Evolutionary conservation across 1,140 invertebrate species (phyloP), one percentile per base, ranked within the genome.

Genomic region (Centruroides vittatus): DNA sequence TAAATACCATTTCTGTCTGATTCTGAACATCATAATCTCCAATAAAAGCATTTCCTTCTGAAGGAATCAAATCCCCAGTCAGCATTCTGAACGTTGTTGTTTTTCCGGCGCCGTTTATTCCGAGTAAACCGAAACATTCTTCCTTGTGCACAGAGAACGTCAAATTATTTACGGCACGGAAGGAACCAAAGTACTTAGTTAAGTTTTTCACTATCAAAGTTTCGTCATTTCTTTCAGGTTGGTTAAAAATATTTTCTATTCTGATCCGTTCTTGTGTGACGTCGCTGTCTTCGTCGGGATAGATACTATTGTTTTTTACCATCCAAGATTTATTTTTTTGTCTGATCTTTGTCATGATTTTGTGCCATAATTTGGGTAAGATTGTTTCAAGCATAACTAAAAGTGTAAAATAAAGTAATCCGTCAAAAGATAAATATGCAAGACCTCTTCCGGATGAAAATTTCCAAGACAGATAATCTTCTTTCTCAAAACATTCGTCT

Each of bases 31-130:
- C 51, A 53, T 60, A 56, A 13, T 41, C 12, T 63, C 55, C 56
- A 34, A 58, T 55, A 34, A 41, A 60, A 12, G 58, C 58, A 23
- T 55, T 55, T 4, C 65, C 65, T 11, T 55, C 41, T 13, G 55
- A 59, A n/a, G 65, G 61, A 12, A 47, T 6, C 11, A 71, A 54
- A 55, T 68, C 69, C 8, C 77, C 77, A 46, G 77, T 79, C 35
- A 79, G 66, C 78, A 82, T 82, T 68, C 84, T 84, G 67, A 94
- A 93, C 6, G 87, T 91, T 10, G 86, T 86, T 6, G 89, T 90
- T 75, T 94, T 94, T 5, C 91, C 91, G 5, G 91, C 89, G 0
- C 90, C 91, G 69, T 85, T 85, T 0, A 86, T 78, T 35, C 89
- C 88, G 3, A 91, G 70, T 13, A 92, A 75, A 3, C 89, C 89